Evolutionary conservation across 1,140 invertebrate species (phyloP).

Genomic region (Caerostris extrusa): DNA sequence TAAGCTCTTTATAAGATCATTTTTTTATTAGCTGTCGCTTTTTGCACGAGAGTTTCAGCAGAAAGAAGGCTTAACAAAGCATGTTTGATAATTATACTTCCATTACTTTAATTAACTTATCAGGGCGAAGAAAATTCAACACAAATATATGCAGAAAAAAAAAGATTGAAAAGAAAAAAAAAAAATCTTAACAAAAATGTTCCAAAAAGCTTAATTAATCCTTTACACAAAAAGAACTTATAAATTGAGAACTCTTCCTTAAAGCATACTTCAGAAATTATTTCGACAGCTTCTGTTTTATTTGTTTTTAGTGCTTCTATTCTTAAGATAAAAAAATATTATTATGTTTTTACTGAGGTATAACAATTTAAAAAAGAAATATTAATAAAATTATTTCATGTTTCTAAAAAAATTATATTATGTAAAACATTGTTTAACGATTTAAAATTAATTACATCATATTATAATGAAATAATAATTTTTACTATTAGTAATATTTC

Average conservation of each 20-base stretch:
- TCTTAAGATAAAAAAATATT: too few relatives aligned
- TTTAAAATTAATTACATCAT: too few relatives aligned
- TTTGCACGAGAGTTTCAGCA: not conserved
- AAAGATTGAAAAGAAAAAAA: not conserved
- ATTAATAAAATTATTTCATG: too few relatives aligned
- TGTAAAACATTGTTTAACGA: too few relatives aligned
- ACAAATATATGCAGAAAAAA: conserved; percentile 42
- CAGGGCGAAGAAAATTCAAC: conserved; percentile 49
- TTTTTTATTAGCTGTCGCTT: conserved; percentile 36
- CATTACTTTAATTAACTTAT: conserved; percentile 70
- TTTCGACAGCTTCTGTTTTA: not conserved
- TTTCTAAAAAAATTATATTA: too few relatives aligned
- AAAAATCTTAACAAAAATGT: not conserved
- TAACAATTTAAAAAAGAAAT: too few relatives aligned
- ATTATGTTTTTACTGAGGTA: too few relatives aligned
- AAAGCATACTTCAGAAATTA: conserved; percentile 14
- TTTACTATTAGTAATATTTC: too few relatives aligned
- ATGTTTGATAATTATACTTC: conserved; percentile 56
- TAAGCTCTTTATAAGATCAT: conserved; percentile 44
- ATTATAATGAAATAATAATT: too few relatives aligned
- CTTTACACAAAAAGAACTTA: conserved; percentile 38
- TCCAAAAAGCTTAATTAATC: conserved; percentile 53
- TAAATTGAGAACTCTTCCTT: conserved; percentile 25
- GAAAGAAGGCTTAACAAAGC: conserved; percentile 45
- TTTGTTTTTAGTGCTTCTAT: not conserved